Evolutionary conservation across 2,888 invertebrate species (phyloP).

Genomic region (Spialia ferax): DNA sequence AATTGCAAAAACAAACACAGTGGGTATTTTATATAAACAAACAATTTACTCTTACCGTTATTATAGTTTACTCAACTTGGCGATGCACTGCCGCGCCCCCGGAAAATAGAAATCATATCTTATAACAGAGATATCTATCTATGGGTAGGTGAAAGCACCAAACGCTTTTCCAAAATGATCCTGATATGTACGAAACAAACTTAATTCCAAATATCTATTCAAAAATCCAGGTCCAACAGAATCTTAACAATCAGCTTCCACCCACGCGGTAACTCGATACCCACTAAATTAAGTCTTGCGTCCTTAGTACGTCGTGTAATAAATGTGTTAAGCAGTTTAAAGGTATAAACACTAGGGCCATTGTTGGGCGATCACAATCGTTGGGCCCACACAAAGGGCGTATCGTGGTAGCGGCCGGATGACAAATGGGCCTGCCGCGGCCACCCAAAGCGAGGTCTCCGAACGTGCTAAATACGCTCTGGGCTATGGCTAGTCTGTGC

Average conservation of each 20-base stretch:
- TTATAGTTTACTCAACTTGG: too few species aligned
- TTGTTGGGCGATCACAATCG: constrained; percentile 72
- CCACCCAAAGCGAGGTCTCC: constrained; percentile 67
- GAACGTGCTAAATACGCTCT: constrained; percentile 37
- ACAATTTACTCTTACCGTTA: too few species aligned
- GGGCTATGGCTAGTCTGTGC: constrained; percentile 19
- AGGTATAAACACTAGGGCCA: constrained; percentile 71
- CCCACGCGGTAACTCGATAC: constrained; percentile 55
- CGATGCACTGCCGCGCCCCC: too few species aligned
- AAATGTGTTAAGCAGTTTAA: constrained; percentile 80
- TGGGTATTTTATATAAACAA: too few species aligned
- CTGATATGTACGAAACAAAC: too few species aligned
- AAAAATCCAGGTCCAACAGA: not conserved
- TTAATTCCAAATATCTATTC: not conserved
- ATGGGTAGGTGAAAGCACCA: too few species aligned
- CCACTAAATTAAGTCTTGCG: constrained; percentile 52
- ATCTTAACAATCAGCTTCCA: not conserved
- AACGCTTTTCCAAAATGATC: too few species aligned
- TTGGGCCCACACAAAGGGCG: constrained; percentile 63
- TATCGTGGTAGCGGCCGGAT: constrained; percentile 74
- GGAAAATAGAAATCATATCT: too few species aligned
- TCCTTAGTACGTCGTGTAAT: constrained; percentile 55
- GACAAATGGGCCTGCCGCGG: constrained; percentile 72
- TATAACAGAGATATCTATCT: too few species aligned
- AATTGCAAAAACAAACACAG: too few species aligned